Percentiles rank a stretch among this genome's conserved stretches.
Conservation (phyloP, 64 coral and sea anemone genomes). For the Hydrozoanthus tunicans region DNA sequence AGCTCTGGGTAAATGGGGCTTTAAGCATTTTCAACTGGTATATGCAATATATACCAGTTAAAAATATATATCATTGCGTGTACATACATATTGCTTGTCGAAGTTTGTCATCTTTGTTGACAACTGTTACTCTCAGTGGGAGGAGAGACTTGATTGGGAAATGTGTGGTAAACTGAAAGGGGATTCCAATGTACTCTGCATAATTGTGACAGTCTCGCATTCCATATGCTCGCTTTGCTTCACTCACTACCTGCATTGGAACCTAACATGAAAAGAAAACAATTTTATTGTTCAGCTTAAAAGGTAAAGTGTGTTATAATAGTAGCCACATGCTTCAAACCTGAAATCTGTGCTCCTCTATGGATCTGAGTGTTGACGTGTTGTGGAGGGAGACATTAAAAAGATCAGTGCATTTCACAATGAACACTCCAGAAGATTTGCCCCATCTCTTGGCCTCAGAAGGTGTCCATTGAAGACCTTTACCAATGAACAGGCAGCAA, state of each 20-base stretch:
- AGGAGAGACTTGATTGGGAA: conserved; percentile 81
- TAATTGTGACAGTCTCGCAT: conserved; percentile 67
- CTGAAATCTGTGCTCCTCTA: background rate
- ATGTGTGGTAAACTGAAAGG: conserved; percentile 70
- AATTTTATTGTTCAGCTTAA: background rate
- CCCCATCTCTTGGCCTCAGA: background rate
- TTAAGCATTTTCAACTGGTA: background rate
- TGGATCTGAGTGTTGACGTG: background rate
- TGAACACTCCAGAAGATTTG: too few relatives aligned
- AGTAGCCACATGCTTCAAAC: background rate
- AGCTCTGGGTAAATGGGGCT: background rate
- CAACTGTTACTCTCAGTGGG: conserved; percentile 72
- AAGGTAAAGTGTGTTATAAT: background rate
- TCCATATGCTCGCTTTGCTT: conserved; percentile 79
- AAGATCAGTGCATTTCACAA: too few relatives aligned
- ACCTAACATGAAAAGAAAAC: conserved; percentile 50
- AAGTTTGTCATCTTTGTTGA: conserved; percentile 78
- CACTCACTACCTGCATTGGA: conserved; percentile 81
- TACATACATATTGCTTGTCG: conserved; percentile 83
- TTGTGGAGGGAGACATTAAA: background rate
- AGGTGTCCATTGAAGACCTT: background rate
- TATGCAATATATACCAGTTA: background rate
- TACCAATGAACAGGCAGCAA: background rate
- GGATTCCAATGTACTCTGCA: conserved; percentile 61
- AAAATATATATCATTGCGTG: background rate